Conservation (phyloP, 1,140 invertebrate species). For the Sitophilus oryzae region DNA sequence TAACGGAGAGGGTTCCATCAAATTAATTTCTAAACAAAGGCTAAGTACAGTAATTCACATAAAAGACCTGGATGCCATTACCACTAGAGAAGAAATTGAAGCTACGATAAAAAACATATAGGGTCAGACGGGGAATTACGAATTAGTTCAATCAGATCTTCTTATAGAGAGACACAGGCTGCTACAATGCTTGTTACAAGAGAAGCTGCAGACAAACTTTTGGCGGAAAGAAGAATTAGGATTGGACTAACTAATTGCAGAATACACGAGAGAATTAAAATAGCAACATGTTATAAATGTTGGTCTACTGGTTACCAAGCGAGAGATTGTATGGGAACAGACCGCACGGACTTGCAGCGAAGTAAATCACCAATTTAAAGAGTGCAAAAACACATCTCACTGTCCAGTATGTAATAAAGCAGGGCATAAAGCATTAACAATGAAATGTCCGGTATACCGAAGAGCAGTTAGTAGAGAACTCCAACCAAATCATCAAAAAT, state of each 20-base stretch:
- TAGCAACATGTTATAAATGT: neutral
- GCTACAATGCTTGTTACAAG: neutral
- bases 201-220: neutral
- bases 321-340: neutral
- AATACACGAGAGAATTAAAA: neutral
- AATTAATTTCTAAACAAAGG: too few relatives aligned
- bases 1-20: too few relatives aligned
- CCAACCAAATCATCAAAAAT: too few relatives aligned
- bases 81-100: constrained; percentile 10
- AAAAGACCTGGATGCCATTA: constrained; percentile 6
- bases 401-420: constrained; percentile 1
- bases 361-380: constrained; percentile 4
- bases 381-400: neutral
- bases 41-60: too few relatives aligned
- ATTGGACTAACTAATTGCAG: neutral
- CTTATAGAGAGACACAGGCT: constrained; percentile 11
- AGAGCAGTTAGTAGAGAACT: neutral
- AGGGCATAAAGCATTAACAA: neutral
- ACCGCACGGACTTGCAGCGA: constrained; percentile 7
- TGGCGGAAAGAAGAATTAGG: neutral
- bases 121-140: neutral
- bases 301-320: neutral
- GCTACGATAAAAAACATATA: neutral
- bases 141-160: too few relatives aligned
- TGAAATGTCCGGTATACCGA: neutral